Percentiles rank a stretch among this genome's conserved stretches.
Conservation (phyloP, 2,113 vertebrate species). For the Perca schrenkii region DNA sequence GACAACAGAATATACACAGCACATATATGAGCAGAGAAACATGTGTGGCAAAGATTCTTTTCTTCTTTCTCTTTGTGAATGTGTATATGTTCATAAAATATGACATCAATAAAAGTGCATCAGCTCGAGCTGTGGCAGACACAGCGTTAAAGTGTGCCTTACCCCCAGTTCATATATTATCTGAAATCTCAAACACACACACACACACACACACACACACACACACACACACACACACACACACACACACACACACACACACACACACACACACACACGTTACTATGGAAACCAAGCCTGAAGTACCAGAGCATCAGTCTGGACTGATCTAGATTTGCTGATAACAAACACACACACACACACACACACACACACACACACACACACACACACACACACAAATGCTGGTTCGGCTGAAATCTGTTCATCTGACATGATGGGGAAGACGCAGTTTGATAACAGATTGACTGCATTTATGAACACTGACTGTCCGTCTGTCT, state of each 20-base stretch:
- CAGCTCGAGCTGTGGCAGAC: not conserved
- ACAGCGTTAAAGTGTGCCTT: not conserved
- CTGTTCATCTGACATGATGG: not conserved
- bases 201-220: not conserved
- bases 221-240: not conserved
- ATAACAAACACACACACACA: not conserved
- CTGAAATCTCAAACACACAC: slow-evolving; percentile 12
- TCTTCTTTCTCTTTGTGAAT: not conserved
- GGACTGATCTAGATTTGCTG: slow-evolving; percentile 56
- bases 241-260: slow-evolving; percentile 17
- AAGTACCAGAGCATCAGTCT: slow-evolving; percentile 45
- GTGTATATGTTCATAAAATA: not conserved
- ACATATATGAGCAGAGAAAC: slow-evolving; percentile 12
- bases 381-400: not conserved
- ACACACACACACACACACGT: slow-evolving; percentile 9
- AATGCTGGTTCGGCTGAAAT: not conserved
- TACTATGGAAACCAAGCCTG: slow-evolving; percentile 49
- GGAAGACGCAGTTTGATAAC: not conserved
- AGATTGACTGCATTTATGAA: not conserved
- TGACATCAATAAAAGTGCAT: no score
- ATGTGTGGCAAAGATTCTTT: not conserved
- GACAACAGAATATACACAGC: slow-evolving; percentile 2
- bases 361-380: slow-evolving; percentile 12
- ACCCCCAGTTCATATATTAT: slow-evolving; percentile 22
- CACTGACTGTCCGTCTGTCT: not conserved